Base-by-base conservation (phyloP, 1,140 invertebrate genomes). In the Aphidius ervi region DNA sequence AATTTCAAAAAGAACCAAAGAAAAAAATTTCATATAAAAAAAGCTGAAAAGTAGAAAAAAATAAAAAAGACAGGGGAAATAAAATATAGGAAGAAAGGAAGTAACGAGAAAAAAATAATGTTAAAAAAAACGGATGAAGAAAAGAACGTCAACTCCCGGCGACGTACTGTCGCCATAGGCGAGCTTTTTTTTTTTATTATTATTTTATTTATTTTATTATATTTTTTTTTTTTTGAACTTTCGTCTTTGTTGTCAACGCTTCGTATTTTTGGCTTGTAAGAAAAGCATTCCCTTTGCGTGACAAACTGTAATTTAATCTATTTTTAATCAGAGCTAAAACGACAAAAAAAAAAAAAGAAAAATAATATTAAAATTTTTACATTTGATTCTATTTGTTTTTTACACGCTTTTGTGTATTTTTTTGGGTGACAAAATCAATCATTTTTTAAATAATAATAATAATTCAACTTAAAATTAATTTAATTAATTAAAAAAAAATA, bases 271-370 rank as follows among this genome's bases (percentile, higher is more conserved):
- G 65, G 66, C 66, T 65, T 56, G 61, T 63, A 53, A 66, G 65
- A 52, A 69, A 72, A 31, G 70, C 70, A 70, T 72, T 70, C 61
- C 59, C 62, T 69, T 31, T 64, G 68, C 59, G 63, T 61, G 56
- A 61, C 63, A 47, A 59, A 46, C 50, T 45, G 59, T 52, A 20
- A 62, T 62, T 62, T 52, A 48, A 45, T 55, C 46, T 62, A 62
- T 62, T 62, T 46, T 50, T 39, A 41, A 62, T 62, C 55, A 9
- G 41, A 9, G 49, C n/a, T n/a, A 46, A 45, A 8, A 31, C 16
- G 16, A 31, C 23, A 4, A 31, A 31, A 31, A 45, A 20, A 58
- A 48, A 4, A 31, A 31, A 31, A 45, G 5, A 58, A 48, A 58
- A 58, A 49, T 6, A 46, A 40, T 53, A 53, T 39, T 2, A 16